Evolutionary conservation across 2,113 vertebrate species (phyloP).

Genomic region (Spea multiplicata): DNA sequence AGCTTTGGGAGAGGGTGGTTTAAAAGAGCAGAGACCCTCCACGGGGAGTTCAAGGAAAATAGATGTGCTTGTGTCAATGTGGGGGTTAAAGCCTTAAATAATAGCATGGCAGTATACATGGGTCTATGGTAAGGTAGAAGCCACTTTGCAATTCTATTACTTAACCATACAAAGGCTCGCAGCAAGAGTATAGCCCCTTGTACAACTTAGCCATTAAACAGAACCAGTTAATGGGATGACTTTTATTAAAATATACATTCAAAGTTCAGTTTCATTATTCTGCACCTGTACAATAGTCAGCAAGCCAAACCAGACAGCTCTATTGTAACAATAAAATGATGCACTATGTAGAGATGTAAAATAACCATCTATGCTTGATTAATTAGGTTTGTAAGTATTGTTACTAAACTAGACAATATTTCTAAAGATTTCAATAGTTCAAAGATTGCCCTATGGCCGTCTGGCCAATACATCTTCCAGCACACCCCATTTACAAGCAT

Average conservation of each 20-base stretch:
- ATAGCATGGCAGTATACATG: background rate
- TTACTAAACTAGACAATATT: slow-evolving; percentile 77
- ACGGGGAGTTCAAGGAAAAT: background rate
- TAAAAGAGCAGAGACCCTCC: background rate
- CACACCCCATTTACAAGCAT: slow-evolving; percentile 71
- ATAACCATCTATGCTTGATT: slow-evolving; percentile 79
- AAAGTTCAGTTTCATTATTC: slow-evolving; percentile 54
- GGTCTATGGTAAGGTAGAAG: background rate
- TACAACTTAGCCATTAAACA: slow-evolving; percentile 11
- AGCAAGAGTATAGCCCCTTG: slow-evolving; percentile 1
- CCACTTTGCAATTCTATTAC: background rate
- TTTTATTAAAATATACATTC: slow-evolving; percentile 34
- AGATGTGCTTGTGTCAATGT: background rate
- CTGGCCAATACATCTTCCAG: slow-evolving; percentile 77
- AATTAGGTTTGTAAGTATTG: slow-evolving; percentile 83
- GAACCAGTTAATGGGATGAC: slow-evolving; percentile 4
- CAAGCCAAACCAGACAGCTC: slow-evolving; percentile 62
- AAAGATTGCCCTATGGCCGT: slow-evolving; percentile 78
- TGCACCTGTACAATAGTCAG: slow-evolving; percentile 62
- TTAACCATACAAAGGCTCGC: background rate
- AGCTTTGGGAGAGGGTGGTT: too few relatives aligned
- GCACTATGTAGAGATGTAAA: slow-evolving; percentile 67
- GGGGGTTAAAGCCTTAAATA: background rate
- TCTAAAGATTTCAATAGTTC: slow-evolving; percentile 82
- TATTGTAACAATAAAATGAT: slow-evolving; percentile 69